A percentile compares a stretch with the other conserved stretches of the same genome.
These are phyloP conservation scores for Podarcis siculus DNA, from an alignment of 2,797 vertebrate species.

Conservation along the genomic window DNA sequence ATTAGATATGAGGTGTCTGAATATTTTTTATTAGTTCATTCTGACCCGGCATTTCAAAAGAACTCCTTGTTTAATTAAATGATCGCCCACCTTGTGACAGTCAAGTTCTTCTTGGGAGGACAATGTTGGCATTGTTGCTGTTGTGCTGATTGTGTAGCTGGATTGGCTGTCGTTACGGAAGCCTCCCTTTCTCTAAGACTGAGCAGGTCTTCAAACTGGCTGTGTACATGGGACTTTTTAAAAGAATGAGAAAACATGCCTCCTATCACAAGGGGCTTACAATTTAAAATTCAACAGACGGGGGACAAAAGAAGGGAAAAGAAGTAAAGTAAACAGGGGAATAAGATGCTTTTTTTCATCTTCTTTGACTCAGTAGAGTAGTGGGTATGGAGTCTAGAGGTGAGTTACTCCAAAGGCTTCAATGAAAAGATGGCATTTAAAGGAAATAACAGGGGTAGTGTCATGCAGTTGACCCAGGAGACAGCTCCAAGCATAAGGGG, in stretches of 20 bases:
- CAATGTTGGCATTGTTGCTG: not conserved
- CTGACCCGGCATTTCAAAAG: constrained; percentile 19
- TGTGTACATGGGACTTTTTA: not conserved
- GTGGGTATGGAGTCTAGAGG: no score
- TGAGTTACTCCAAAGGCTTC: not conserved
- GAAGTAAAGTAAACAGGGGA: not conserved
- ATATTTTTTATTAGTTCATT: constrained; percentile 19
- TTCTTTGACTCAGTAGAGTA: no score
- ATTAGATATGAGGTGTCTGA: constrained; percentile 16
- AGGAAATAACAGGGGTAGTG: not conserved
- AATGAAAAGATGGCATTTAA: not conserved
- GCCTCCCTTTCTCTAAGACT: not conserved
- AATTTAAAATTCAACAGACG: not conserved
- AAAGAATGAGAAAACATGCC: not conserved
- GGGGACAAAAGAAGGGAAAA: not conserved
- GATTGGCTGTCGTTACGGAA: not conserved
- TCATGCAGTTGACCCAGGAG: not conserved
- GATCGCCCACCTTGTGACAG: not conserved
- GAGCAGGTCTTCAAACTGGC: not conserved
- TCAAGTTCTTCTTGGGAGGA: not conserved
- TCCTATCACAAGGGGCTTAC: not conserved
- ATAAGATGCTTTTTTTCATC: no score
- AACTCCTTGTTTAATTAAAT: constrained; percentile 24
- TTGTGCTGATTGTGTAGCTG: not conserved
- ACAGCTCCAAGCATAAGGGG: not conserved